phyloP scores from a whole-genome alignment of 1,140 invertebrate genomes.

The Aphelinus certus region DNA sequence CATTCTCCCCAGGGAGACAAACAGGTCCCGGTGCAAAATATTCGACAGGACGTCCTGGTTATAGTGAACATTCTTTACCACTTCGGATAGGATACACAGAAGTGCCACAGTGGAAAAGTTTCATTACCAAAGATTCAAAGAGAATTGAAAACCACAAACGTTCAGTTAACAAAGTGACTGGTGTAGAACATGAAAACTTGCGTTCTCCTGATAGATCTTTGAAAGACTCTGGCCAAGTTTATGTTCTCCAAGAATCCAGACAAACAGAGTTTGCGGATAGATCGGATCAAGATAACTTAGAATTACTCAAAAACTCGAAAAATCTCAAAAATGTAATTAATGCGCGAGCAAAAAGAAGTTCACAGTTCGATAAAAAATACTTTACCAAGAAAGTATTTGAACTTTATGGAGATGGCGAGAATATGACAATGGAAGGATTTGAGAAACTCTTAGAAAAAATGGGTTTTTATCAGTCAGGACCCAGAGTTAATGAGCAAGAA shows the following conservation, averaged over 20 bases:
- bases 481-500: constrained; percentile 45
- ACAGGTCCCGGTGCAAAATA: constrained; percentile 17
- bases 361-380: constrained; percentile 50
- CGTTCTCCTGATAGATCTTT: too few relatives aligned
- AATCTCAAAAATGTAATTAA: constrained; percentile 13
- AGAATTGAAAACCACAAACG: constrained; percentile 12
- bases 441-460: constrained; percentile 72
- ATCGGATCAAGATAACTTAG: constrained; percentile 48
- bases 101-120: constrained; percentile 14
- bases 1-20: constrained; percentile 42
- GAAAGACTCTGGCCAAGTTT: too few relatives aligned
- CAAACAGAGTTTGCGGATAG: constrained; percentile 48
- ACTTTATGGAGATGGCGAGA: constrained; percentile 68
- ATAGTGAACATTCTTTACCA: constrained; percentile 30
- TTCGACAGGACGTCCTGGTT: constrained; percentile 21
- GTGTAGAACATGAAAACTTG: constrained; percentile 7
- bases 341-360: constrained; percentile 45
- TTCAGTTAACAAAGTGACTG: constrained; percentile 30
- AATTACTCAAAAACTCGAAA: background rate
- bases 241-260: background rate
- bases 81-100: background rate
- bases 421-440: constrained; percentile 74
- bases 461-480: constrained; percentile 68
- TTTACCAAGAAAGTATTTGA: constrained; percentile 64
- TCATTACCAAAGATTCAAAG: constrained; percentile 15